Evolutionary conservation across 2,113 vertebrate genomes (phyloP).

Genomic region (Panurus biarmicus): DNA sequence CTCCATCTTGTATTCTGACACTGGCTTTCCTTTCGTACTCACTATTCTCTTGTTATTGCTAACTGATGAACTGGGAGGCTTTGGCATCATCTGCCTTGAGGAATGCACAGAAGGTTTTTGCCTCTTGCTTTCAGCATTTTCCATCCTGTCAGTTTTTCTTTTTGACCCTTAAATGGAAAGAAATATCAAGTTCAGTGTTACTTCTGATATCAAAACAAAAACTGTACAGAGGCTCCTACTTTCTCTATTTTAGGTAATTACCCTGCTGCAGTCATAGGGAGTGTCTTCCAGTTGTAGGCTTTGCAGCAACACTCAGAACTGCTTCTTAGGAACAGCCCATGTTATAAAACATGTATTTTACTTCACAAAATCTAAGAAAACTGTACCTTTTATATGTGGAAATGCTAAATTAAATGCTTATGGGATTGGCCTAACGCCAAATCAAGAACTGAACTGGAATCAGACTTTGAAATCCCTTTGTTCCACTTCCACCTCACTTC

Average conservation of each 20-base stretch:
- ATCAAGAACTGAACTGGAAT: not conserved
- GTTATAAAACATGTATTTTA: not conserved
- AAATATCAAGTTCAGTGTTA: not conserved
- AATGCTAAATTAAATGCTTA: not conserved
- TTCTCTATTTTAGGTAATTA: not conserved
- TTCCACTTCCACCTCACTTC: not conserved
- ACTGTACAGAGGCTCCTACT: not conserved
- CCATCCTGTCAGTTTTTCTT: conserved; percentile 87
- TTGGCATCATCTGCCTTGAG: conserved; percentile 79
- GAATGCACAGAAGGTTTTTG: conserved; percentile 81
- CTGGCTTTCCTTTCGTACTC: conserved; percentile 68
- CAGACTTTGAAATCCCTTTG: not conserved
- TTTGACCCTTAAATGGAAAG: conserved; percentile 80
- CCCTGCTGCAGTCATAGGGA: not conserved
- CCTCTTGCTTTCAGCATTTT: conserved; percentile 81
- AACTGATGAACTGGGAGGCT: conserved; percentile 74
- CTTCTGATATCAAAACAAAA: not conserved
- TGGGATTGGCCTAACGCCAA: not conserved
- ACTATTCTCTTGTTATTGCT: conserved; percentile 79
- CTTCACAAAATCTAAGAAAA: too few relatives aligned
- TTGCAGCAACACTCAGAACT: not conserved
- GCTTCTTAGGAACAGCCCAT: not conserved
- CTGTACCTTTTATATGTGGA: not conserved
- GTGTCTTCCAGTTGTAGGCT: not conserved
- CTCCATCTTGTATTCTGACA: conserved; percentile 77